Conservation (phyloP, 2,888 invertebrate genomes). For the Heliconius erato region DNA sequence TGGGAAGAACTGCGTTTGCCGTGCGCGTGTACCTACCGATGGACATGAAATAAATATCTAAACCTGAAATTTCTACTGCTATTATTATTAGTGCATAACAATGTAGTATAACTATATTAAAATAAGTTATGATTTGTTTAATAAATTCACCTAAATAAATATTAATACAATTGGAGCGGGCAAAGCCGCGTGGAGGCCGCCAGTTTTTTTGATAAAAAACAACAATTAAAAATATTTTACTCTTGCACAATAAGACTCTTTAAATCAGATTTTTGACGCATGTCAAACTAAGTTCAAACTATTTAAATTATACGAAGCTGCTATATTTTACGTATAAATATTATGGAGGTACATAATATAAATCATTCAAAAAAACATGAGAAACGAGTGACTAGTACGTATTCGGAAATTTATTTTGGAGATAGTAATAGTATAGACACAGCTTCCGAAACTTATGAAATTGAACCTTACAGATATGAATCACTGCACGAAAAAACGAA, state of each 20-base stretch:
- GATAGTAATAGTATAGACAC: slow-evolving; percentile 60
- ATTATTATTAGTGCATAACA: no score
- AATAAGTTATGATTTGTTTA: no score
- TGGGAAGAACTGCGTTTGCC: no score
- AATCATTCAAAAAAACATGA: slow-evolving; percentile 57
- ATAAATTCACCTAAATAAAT: not conserved
- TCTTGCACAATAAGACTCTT: slow-evolving; percentile 57
- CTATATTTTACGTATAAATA: not conserved
- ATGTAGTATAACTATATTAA: no score
- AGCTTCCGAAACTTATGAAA: slow-evolving; percentile 35
- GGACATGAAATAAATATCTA: no score
- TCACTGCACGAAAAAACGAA: slow-evolving; percentile 34
- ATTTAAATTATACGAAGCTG: not conserved
- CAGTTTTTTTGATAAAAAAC: not conserved
- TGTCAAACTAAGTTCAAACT: not conserved
- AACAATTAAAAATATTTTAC: slow-evolving; percentile 24
- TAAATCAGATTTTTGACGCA: slow-evolving; percentile 45
- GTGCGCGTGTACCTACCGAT: no score
- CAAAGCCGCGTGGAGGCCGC: not conserved
- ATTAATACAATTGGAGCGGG: no score
- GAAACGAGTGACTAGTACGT: slow-evolving; percentile 70
- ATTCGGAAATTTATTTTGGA: slow-evolving; percentile 73
- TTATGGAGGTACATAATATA: slow-evolving; percentile 54
- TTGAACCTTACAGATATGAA: slow-evolving; percentile 32
- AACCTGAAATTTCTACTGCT: no score